Percentiles rank a stretch among this genome's conserved stretches.
Conservation (phyloP, 2,113 vertebrate genomes). For the Callopanchax toddi region DNA sequence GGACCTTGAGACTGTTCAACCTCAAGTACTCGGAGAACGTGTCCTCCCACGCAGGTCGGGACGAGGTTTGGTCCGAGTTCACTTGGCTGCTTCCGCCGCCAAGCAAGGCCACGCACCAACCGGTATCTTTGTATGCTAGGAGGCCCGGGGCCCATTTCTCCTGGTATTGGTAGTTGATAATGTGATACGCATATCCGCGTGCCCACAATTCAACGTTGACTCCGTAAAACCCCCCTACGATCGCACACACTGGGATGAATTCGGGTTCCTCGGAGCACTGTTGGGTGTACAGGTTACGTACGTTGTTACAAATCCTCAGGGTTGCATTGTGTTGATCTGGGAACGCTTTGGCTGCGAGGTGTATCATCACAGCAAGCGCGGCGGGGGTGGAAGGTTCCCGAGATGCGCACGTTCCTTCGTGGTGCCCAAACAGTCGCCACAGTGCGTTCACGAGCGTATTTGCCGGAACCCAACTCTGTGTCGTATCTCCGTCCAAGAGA, state of each 20-base stretch:
- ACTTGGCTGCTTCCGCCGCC: too few relatives aligned
- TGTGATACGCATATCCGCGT: background rate
- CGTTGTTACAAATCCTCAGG: background rate
- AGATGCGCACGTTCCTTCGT: too few relatives aligned
- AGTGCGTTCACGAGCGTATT: too few relatives aligned
- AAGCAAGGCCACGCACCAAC: background rate
- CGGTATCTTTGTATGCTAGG: too few relatives aligned
- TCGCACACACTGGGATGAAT: background rate
- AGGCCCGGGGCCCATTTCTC: too few relatives aligned
- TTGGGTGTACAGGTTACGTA: background rate
- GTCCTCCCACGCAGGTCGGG: too few relatives aligned
- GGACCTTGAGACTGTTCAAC: background rate
- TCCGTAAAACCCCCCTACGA: background rate
- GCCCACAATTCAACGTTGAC: background rate
- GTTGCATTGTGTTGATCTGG: background rate
- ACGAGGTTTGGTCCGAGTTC: too few relatives aligned
- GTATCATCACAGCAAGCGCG: background rate
- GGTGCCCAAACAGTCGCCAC: too few relatives aligned
- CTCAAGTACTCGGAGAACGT: background rate
- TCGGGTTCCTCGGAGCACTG: background rate
- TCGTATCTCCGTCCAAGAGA: too few relatives aligned
- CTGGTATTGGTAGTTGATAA: too few relatives aligned
- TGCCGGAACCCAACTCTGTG: too few relatives aligned
- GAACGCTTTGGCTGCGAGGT: background rate
- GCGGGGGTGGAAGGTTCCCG: background rate